Conservation (phyloP, 2,888 invertebrate species). For the Coecobrya sp. region DNA sequence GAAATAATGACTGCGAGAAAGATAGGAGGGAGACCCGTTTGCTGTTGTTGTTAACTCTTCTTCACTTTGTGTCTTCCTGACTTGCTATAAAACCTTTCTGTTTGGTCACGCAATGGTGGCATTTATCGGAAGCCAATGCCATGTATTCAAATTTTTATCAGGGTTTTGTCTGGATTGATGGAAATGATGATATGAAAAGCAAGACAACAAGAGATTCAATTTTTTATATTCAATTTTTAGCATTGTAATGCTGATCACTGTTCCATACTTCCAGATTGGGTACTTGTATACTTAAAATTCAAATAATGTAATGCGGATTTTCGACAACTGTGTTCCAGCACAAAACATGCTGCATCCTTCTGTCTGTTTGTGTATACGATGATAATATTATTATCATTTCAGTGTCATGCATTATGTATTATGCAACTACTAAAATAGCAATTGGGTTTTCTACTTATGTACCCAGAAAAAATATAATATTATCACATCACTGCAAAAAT, state of each 20-base stretch:
- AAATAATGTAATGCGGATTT: background rate
- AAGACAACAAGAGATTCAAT: slow-evolving; percentile 3
- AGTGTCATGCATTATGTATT: slow-evolving; percentile 12
- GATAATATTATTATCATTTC: no score
- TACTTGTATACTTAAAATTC: background rate
- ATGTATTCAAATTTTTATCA: background rate
- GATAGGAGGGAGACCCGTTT: slow-evolving; percentile 16
- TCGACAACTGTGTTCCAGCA: background rate
- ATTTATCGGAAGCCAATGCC: background rate
- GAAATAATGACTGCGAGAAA: background rate
- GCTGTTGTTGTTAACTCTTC: slow-evolving; percentile 21
- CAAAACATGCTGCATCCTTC: slow-evolving; percentile 15
- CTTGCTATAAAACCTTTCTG: background rate
- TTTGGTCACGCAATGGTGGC: background rate
- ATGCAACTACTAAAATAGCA: slow-evolving; percentile 18
- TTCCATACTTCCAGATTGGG: slow-evolving; percentile 24
- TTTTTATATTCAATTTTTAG: slow-evolving; percentile 2
- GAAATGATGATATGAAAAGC: slow-evolving; percentile 7
- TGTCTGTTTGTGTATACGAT: background rate
- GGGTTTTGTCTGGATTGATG: slow-evolving; percentile 14
- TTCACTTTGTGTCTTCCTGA: slow-evolving; percentile 24
- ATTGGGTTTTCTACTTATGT: slow-evolving; percentile 6
- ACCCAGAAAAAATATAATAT: slow-evolving; percentile 2
- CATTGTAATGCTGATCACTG: slow-evolving; percentile 26
- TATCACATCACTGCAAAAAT: slow-evolving; percentile 24